Percentiles rank a stretch among this genome's conserved stretches.
Conservation (phyloP, 2,113 vertebrate genomes). For the Rousettus leschenaultii region DNA sequence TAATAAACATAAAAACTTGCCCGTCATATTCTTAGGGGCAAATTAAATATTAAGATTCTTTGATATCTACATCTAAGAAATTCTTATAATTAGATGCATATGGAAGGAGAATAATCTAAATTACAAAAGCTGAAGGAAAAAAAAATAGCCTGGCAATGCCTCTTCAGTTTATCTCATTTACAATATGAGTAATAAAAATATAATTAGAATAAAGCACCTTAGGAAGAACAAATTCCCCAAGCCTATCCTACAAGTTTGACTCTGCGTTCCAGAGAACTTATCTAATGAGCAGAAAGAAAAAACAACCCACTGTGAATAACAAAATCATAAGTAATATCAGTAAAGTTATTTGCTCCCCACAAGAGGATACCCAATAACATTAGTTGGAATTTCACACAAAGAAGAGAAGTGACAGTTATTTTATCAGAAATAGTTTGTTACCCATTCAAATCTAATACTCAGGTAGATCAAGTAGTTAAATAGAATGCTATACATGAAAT, state of each 20-base stretch:
- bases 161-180: constrained; percentile 39
- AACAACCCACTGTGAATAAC: background rate
- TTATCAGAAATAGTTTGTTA: background rate
- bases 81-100: constrained; percentile 26
- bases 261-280: constrained; percentile 24
- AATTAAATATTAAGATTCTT: constrained; percentile 51
- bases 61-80: constrained; percentile 23
- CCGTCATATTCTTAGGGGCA: background rate
- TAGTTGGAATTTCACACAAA: constrained; percentile 8
- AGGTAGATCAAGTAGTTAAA: background rate
- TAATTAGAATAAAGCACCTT: constrained; percentile 57
- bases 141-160: background rate
- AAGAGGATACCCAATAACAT: background rate
- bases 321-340: constrained; percentile 24
- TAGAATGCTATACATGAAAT: background rate
- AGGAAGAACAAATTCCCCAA: constrained; percentile 26
- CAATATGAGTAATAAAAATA: constrained; percentile 51
- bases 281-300: constrained; percentile 25
- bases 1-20: background rate
- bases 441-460: background rate
- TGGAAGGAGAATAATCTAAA: constrained; percentile 21
- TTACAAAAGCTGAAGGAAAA: constrained; percentile 32
- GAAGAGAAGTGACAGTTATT: background rate
- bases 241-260: background rate
- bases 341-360: background rate